These are phyloP conservation scores for Picathartes gymnocephalus DNA, from an alignment of 2,113 vertebrate genomes.

Conservation along the genomic window DNA sequence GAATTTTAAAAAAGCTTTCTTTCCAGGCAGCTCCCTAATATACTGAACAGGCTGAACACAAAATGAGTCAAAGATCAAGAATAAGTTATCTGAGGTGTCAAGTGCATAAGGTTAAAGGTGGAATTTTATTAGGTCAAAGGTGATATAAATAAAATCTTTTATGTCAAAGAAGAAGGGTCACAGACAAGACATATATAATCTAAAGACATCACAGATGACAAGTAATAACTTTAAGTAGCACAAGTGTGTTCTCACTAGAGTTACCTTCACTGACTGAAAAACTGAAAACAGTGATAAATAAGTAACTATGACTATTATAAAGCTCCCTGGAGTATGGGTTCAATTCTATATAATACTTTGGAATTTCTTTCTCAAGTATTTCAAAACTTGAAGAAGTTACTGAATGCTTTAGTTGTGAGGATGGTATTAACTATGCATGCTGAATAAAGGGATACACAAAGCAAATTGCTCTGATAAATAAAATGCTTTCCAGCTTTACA, in stretches of 20 bases:
- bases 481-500: neutral
- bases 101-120: constrained; percentile 74
- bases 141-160: constrained; percentile 78
- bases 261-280: constrained; percentile 62
- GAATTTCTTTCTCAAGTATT: neutral
- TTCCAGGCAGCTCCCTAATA: constrained; percentile 35
- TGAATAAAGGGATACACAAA: neutral
- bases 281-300: constrained; percentile 3
- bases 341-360: neutral
- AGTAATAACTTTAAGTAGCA: constrained; percentile 82
- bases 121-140: constrained; percentile 79
- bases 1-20: constrained; percentile 29
- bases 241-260: constrained; percentile 56
- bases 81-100: constrained; percentile 73
- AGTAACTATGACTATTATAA: neutral
- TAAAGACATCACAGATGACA: constrained; percentile 80
- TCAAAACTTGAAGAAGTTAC: neutral
- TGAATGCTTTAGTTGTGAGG: neutral
- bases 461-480: neutral
- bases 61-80: constrained; percentile 76
- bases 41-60: constrained; percentile 65
- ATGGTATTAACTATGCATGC: neutral
- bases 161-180: constrained; percentile 70
- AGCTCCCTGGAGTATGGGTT: neutral
- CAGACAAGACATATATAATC: constrained; percentile 65